Conservation (phyloP, 2,797 vertebrate species). For the Brachymystax lenok region DNA sequence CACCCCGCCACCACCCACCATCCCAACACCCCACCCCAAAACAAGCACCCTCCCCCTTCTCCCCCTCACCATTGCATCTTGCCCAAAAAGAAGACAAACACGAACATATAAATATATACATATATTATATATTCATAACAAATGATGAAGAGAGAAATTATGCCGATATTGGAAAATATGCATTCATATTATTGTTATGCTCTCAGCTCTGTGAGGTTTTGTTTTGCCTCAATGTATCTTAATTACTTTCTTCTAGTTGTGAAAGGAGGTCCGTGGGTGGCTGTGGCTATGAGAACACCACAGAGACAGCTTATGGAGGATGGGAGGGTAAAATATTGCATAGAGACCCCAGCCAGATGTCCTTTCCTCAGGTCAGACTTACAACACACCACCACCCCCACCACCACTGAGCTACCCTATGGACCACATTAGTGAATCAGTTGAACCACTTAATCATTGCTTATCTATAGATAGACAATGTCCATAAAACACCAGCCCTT, state of each 20-base stretch:
- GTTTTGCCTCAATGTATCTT: not conserved
- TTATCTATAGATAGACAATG: not conserved
- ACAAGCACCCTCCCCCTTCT: not conserved
- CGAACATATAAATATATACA: no score
- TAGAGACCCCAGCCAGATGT: not conserved
- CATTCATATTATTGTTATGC: no score
- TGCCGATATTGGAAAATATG: no score
- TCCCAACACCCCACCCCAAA: not conserved
- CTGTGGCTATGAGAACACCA: not conserved
- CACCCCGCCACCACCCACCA: conserved; percentile 17
- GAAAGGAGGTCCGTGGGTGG: not conserved
- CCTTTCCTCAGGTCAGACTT: not conserved
- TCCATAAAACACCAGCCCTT: not conserved
- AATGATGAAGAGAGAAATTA: no score
- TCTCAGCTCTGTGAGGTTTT: no score
- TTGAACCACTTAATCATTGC: not conserved
- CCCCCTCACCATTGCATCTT: not conserved
- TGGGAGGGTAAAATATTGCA: not conserved
- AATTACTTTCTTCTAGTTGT: not conserved
- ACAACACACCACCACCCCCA: not conserved
- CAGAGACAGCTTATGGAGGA: not conserved
- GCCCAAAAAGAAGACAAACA: not conserved
- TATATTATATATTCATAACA: no score
- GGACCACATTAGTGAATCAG: not conserved
- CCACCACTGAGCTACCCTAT: not conserved